Conservation (phyloP, 2,797 vertebrate species). For the Tragelaphus oryx region DNA sequence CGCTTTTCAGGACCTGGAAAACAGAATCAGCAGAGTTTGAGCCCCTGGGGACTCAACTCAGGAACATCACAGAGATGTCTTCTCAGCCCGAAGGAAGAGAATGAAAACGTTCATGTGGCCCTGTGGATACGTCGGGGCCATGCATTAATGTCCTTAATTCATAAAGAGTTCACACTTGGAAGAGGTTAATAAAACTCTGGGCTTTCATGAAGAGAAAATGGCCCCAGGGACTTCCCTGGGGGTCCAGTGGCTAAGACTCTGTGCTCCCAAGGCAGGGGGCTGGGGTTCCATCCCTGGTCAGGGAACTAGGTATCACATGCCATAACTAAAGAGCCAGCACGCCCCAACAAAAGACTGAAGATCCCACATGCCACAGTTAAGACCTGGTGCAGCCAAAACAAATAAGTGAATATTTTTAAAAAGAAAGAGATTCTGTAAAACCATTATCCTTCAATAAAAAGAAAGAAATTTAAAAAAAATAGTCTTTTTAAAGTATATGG, state of each 20-base stretch:
- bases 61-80: not conserved
- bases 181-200: not conserved
- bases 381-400: not conserved
- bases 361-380: not conserved
- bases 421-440: not conserved
- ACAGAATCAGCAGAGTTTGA: not conserved
- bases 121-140: fast-evolving
- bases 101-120: not conserved
- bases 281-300: not conserved
- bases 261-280: not conserved
- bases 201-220: not conserved
- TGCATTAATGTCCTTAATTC: not conserved
- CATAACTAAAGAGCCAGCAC: not conserved
- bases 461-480: not conserved
- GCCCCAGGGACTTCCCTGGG: not conserved
- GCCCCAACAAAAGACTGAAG: not conserved
- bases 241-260: not conserved
- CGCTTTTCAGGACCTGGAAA: not conserved
- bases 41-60: not conserved
- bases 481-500: not conserved
- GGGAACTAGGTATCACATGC: not conserved
- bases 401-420: not conserved
- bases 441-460: not conserved
- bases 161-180: not conserved
- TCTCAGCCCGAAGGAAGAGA: not conserved